Conservation (phyloP, 2,888 invertebrate genomes). For the Tenthredo notha region DNA sequence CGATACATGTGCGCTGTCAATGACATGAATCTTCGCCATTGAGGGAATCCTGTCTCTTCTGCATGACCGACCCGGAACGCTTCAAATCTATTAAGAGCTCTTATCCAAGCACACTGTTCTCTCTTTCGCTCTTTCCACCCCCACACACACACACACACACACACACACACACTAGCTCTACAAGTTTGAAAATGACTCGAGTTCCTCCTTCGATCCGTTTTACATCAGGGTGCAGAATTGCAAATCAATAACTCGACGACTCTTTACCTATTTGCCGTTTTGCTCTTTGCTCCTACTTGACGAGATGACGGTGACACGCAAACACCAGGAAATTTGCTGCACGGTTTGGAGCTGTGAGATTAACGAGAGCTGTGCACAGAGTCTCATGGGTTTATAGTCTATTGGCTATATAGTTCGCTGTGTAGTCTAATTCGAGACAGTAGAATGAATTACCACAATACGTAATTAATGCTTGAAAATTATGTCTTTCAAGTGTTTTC, state of each 20-base stretch:
- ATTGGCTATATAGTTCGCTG: neutral
- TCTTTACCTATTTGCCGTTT: constrained; percentile 34
- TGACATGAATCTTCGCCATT: neutral
- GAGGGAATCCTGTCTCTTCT: neutral
- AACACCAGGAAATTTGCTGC: neutral
- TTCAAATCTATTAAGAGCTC: constrained; percentile 3
- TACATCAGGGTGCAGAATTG: constrained; percentile 38
- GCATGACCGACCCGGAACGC: neutral
- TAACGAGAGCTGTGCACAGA: neutral
- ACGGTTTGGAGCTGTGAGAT: neutral
- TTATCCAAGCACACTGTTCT: neutral
- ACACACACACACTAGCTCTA: neutral
- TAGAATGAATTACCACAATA: neutral
- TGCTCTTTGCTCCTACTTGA: constrained; percentile 10
- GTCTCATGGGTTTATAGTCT: neutral
- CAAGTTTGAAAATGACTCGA: constrained; percentile 14
- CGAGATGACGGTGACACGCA: neutral
- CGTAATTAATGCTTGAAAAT: neutral
- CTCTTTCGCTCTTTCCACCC: neutral
- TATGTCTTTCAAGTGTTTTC: neutral
- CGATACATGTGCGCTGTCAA: neutral
- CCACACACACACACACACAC: neutral
- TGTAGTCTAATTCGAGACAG: neutral
- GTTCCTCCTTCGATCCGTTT: constrained; percentile 6
- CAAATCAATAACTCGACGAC: constrained; percentile 46